These are phyloP conservation scores for Drosophila paulistorum DNA, from an alignment of 1,140 invertebrate genomes.

Conservation along the genomic window DNA sequence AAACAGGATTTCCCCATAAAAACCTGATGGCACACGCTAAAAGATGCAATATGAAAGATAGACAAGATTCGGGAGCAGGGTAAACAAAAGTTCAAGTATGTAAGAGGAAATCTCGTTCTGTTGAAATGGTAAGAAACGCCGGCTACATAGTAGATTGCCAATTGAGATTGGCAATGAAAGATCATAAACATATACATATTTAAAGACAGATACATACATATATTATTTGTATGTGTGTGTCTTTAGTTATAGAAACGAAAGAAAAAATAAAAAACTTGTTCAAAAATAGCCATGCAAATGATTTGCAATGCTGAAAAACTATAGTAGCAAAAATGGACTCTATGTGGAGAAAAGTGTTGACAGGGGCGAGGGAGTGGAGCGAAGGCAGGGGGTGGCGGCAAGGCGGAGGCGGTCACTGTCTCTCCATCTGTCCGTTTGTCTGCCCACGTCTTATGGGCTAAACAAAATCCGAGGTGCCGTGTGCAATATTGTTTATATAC, in stretches of 20 bases:
- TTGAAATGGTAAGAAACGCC: conserved; percentile 37
- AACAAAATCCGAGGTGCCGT: conserved; percentile 66
- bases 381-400: neutral
- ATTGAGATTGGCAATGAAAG: conserved; percentile 69
- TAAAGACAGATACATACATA: conserved; percentile 14
- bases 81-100: conserved; percentile 41
- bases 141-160: conserved; percentile 50
- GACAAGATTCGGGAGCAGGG: neutral
- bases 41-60: neutral
- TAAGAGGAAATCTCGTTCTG: conserved; percentile 72
- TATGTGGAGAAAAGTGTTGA: conserved; percentile 64
- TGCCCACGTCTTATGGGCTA: conserved; percentile 55
- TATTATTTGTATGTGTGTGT: neutral
- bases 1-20: conserved; percentile 79
- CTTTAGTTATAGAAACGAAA: conserved; percentile 48
- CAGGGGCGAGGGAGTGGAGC: conserved; percentile 25
- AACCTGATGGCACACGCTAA: conserved; percentile 49
- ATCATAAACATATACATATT: conserved; percentile 46
- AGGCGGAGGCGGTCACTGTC: conserved; percentile 28
- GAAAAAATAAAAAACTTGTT: conserved; percentile 67
- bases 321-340: conserved; percentile 50
- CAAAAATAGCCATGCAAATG: conserved; percentile 80
- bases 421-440: conserved; percentile 38
- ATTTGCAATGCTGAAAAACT: conserved; percentile 71
- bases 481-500: conserved; percentile 83